Conservation (phyloP, 2,888 invertebrate species). For the Nineta flava region DNA sequence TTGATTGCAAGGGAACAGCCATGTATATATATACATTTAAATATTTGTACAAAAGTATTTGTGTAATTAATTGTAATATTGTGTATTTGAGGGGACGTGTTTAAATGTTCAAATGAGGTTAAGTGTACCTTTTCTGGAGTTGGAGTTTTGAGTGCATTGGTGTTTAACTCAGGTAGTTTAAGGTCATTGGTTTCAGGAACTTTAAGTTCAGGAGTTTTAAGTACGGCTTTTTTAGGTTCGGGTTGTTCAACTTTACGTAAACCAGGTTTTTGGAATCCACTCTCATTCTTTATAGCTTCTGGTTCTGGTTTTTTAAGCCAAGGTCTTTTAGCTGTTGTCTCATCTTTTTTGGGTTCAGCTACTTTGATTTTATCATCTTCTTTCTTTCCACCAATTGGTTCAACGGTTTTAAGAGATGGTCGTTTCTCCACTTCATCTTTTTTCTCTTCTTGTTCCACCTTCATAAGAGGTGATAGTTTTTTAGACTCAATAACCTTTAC, state of each 20-base stretch:
- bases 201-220: slow-evolving; percentile 7
- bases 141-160: slow-evolving; percentile 7
- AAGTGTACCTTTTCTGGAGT: slow-evolving; percentile 6
- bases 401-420: slow-evolving; percentile 15
- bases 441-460: slow-evolving; percentile 29
- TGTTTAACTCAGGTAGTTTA: slow-evolving; percentile 5
- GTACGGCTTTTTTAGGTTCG: slow-evolving; percentile 24
- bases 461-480: slow-evolving; percentile 30
- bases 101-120: too few relatives aligned
- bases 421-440: slow-evolving; percentile 31
- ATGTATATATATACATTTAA: too few relatives aligned
- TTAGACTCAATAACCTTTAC: slow-evolving; percentile 22
- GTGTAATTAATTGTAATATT: too few relatives aligned
- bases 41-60: too few relatives aligned
- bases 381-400: slow-evolving; percentile 16
- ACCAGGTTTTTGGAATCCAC: slow-evolving; percentile 13
- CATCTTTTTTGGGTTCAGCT: slow-evolving; percentile 18
- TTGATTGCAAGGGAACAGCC: too few relatives aligned
- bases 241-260: slow-evolving; percentile 21
- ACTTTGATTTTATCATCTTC: slow-evolving; percentile 31
- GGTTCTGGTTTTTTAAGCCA: slow-evolving; percentile 14
- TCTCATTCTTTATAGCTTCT: slow-evolving; percentile 12
- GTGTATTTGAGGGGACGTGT: too few relatives aligned
- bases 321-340: slow-evolving; percentile 20
- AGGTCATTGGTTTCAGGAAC: too few relatives aligned